Base-by-base conservation (phyloP, 2,888 invertebrate species). In the Fragum fragum region DNA sequence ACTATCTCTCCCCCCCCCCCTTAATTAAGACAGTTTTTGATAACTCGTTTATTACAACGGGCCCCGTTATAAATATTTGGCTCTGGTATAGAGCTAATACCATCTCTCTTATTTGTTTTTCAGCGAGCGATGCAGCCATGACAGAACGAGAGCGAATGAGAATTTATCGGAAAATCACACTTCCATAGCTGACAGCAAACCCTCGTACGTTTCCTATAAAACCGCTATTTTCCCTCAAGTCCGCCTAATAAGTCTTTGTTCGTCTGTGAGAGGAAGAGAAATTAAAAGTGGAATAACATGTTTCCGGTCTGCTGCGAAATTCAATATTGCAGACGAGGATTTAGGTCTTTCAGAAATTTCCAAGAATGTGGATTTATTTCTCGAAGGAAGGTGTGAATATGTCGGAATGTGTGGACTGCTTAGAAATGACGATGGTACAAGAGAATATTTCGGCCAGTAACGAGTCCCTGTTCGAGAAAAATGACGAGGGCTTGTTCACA, bases 211-310 rank as follows among this genome's bases (percentile, higher is more conserved):
- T 61, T 32, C 42, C 66, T 66, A 66, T 66, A 66, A 66, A 66
- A 42, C 66, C 42, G 66, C 28, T 42, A 66, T 66, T 36, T 36
- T 42, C 26, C 21, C 36, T 42, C 42, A 9, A 66, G 26, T 42
- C 21, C 23, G 66, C 66, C 66, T 66, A 66, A 66, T 66, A 66
- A 21, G 66, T 42, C 66, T 66, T 66, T 42, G 66, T 66, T 66
- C 66, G 42, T 42, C 42, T 42, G 66, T 23, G 28, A 42, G 23
- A 66, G 29, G 9, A 26, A 39, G 66, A 66, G 36, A 39, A 21
- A 39, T 66, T 66, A 32, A 61, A 61, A n/a, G 21, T 28, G n/a
- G 61, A 32, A 39, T 39, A 66, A 66, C 66, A 66, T 66, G 66
- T 9, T 66, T 23, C 42, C 42, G 42, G 18, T 23, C 21, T 36